These are phyloP conservation scores for Hippopotamyrus pictus DNA, from an alignment of 2,797 vertebrate genomes.

Conservation along the genomic window DNA sequence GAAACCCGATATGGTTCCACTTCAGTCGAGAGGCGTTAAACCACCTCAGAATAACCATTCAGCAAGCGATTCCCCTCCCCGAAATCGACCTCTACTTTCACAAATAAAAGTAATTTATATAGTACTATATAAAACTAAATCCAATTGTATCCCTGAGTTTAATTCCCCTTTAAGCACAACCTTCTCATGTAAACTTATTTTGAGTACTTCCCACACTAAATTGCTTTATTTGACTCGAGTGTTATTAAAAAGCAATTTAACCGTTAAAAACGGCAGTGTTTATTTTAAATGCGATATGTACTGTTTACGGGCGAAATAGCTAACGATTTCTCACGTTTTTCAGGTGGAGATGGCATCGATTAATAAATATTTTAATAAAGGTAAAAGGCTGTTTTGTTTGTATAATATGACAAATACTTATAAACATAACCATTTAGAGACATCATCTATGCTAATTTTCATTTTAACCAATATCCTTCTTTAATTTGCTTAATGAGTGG, in stretches of 20 bases:
- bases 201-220: background rate
- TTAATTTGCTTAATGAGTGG: background rate
- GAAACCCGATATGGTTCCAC: conserved; percentile 8
- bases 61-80: too few species aligned
- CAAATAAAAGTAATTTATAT: background rate
- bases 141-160: background rate
- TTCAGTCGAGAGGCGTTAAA: background rate
- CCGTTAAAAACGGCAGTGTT: background rate
- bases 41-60: background rate
- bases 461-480: background rate
- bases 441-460: background rate
- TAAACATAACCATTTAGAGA: background rate
- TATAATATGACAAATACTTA: background rate
- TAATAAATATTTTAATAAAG: background rate
- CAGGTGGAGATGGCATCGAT: background rate
- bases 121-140: background rate
- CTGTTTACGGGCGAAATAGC: background rate
- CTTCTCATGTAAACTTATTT: background rate
- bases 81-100: background rate
- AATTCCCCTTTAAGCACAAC: background rate
- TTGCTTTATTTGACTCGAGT: background rate
- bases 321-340: background rate
- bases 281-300: background rate
- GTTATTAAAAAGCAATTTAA: background rate
- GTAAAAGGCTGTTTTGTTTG: background rate